Base-by-base conservation (phyloP, 2,888 invertebrate species). In the Trissolcus brochymenae region DNA sequence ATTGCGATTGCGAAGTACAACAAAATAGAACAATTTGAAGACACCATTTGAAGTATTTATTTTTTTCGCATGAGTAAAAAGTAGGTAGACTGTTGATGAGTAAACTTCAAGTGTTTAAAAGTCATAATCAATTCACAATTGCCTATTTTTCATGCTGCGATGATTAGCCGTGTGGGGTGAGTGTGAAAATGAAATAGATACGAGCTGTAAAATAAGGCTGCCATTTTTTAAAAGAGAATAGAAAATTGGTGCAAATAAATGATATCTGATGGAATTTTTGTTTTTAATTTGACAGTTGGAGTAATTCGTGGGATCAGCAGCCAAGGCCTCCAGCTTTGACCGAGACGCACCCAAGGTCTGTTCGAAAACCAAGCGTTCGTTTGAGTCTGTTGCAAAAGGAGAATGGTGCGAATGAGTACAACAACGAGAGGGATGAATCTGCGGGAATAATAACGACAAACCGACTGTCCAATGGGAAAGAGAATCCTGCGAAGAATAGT, bases 151-250 rank as follows among this genome's bases (percentile, higher is more conserved):
- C 82, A 83, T 79, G 82, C 81, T 81, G 81, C 83, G 72, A 84
- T 87, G 84, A 86, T 84, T 89, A 91, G 91, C 90, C 91, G 82
- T 91, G 90, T 88, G 90, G 90, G 91, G 91, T 91, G 90, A 91
- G 91, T 46, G 46, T 14, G 46, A 16, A n/a, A 46, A 46, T 1
- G 11, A 43, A 43, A 14, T n/a, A 16, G 11, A 46, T 3, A 9
- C 1, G 16, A 46, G 1, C 16, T 46, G 16, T 7, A 46, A 35
- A 9, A 35, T 7, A 1, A 7, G 6, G n/a, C n/a, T n/a, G n/a
- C 9, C 7, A 14, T 49, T 49, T 49, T 49, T 2, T 49, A 2
- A 49, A 35, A 9, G 9, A 35, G 6, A 29, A 1, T 1, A 35
- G 9, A 0, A 35, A 49, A 9, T 14, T 49, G 14, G 0, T 16